These are phyloP conservation scores for Potamarius usumacintae DNA, from an alignment of 2,113 vertebrate species.

Conservation along the genomic window DNA sequence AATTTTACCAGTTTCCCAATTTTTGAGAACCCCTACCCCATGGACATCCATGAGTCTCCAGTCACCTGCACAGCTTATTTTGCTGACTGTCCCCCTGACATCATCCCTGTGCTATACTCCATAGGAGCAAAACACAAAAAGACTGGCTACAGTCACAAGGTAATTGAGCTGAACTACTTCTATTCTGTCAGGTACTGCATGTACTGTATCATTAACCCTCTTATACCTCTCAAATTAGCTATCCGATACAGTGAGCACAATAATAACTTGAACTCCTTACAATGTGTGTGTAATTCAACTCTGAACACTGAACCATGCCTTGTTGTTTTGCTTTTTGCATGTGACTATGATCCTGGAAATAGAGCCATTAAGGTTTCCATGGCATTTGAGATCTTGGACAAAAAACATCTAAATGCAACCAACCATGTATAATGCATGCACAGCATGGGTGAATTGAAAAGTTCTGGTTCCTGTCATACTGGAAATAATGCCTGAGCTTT, in stretches of 20 bases:
- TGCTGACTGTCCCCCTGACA: slow-evolving; percentile 93
- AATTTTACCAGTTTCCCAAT: slow-evolving; percentile 85
- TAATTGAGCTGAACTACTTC: slow-evolving; percentile 55
- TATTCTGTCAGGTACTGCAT: not conserved
- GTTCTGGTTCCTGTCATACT: not conserved
- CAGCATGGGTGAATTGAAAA: not conserved
- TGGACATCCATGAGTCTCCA: slow-evolving; percentile 97
- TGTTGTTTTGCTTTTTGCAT: not conserved
- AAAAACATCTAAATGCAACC: not conserved
- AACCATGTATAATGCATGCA: not conserved
- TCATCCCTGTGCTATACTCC: slow-evolving; percentile 95
- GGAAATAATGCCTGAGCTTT: not conserved
- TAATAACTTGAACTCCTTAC: not conserved
- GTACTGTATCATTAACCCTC: not conserved
- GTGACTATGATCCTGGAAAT: not conserved
- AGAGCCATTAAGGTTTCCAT: not conserved
- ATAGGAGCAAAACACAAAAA: slow-evolving; percentile 98
- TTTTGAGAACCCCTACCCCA: slow-evolving; percentile 98
- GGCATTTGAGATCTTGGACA: not conserved
- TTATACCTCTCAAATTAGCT: not conserved
- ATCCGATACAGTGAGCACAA: not conserved
- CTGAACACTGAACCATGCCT: not conserved
- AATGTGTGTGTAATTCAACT: not conserved
- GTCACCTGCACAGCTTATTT: slow-evolving; percentile 97
- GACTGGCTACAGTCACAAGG: slow-evolving; percentile 96